Evolutionary conservation across 2,797 vertebrate species (phyloP), one percentile per base, ranked within the genome.

Genomic region (Urosaurus nigricauda): DNA sequence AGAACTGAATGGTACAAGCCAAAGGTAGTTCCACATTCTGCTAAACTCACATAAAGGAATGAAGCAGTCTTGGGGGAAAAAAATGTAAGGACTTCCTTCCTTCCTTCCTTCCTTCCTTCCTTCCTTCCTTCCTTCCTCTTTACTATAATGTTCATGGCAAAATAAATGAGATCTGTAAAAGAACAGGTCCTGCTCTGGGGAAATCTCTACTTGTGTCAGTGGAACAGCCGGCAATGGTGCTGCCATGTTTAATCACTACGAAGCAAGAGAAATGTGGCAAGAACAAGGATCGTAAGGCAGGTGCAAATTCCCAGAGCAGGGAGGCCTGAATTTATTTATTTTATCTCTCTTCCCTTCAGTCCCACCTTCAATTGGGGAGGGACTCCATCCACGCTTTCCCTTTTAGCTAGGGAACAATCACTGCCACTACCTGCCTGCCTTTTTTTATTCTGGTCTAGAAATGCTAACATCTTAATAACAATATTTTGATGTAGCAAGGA

Each of bases 211-310:
- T 65, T 26, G 78, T 94, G 92, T 94, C 92, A 88, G 88, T 9
- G 71, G 93, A 95, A 93, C 91, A 90, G 93, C 92, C 84, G 80
- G 74, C 91, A 87, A 92, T 94, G 91, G 80, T 40, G 0, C 91
- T 96, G 95, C 95, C 94, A 81, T 95, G 94, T 96, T 94, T 93
- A 94, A 96, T 96, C 94, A 93, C 71, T 88, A 47, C n/a, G 0
- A 74, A 94, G 93, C 90, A 3, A 60, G 86, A 93, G 89, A 83
- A 86, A 90, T 83, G 88, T 79, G 53, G 89, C 91, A 80, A 90
- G 74, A 88, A 63, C 85, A 92, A 90, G 85, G 91, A 51, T 80
- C 86, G 90, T 91, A 93, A 93, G 2, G 87, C 70, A 89, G 77
- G 90, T 92, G 91, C 89, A 87, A 90, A 88, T 71, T 93, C 93